A percentile compares a stretch with the other conserved stretches of the same genome.
Conservation (phyloP, 2,888 invertebrate species). For the Drosophila flavopinicola region DNA sequence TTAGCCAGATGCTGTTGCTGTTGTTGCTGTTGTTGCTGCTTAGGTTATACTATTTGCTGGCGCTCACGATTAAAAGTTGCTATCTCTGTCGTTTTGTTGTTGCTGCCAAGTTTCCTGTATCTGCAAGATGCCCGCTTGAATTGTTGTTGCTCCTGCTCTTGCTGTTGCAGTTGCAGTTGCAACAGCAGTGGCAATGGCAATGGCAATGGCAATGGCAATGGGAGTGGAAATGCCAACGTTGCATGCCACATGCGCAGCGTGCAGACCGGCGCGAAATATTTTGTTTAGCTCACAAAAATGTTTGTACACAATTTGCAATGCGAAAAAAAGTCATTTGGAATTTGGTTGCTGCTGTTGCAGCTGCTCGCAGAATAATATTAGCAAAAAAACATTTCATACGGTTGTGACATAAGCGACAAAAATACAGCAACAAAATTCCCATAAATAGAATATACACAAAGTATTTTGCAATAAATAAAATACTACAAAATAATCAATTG, state of each 20-base stretch:
- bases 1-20: slow-evolving; percentile 61
- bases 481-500: not conserved
- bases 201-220: slow-evolving; percentile 54
- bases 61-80: slow-evolving; percentile 60
- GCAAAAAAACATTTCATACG: not conserved
- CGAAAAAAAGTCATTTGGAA: slow-evolving; percentile 15
- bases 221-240: slow-evolving; percentile 52
- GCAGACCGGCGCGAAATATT: slow-evolving; percentile 64
- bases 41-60: slow-evolving; percentile 45
- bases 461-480: slow-evolving; percentile 1
- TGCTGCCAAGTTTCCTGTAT: slow-evolving; percentile 71
- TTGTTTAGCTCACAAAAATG: slow-evolving; percentile 60
- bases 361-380: slow-evolving; percentile 1
- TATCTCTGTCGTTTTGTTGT: slow-evolving; percentile 38
- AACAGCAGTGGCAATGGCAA: slow-evolving; percentile 22
- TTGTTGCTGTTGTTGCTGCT: slow-evolving; percentile 29
- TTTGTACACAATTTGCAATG: slow-evolving; percentile 44
- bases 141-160: slow-evolving; percentile 37
- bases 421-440: not conserved
- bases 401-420: not conserved
- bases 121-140: slow-evolving; percentile 58
- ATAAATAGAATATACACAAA: not conserved
- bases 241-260: slow-evolving; percentile 64
- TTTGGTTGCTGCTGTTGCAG: slow-evolving; percentile 14
- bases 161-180: slow-evolving; percentile 12